phyloP scores from a whole-genome alignment of 2,888 invertebrate genomes.

The Selenia dentaria region DNA sequence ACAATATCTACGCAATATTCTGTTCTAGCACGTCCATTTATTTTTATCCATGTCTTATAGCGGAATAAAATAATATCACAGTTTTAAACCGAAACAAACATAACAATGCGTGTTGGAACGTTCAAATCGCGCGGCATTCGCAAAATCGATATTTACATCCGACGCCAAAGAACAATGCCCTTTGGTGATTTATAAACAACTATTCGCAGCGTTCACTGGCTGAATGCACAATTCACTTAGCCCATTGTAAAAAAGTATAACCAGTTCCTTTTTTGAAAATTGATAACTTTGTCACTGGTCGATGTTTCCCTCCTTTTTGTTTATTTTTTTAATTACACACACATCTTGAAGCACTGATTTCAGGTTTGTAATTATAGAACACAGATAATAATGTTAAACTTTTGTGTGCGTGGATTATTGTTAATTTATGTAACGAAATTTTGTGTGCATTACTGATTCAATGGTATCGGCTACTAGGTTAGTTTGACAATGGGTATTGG shows the following conservation, averaged over 20 bases:
- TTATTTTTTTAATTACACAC: constrained; percentile 15
- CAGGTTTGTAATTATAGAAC: background rate
- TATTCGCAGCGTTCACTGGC: constrained; percentile 21
- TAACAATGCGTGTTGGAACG: too few relatives aligned
- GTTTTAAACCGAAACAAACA: too few relatives aligned
- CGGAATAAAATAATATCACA: too few relatives aligned
- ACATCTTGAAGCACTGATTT: constrained; percentile 1
- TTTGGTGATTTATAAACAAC: constrained; percentile 36
- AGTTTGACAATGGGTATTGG: constrained; percentile 68
- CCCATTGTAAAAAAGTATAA: constrained; percentile 11
- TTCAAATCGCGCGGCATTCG: constrained; percentile 65
- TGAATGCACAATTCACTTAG: constrained; percentile 11
- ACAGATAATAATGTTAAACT: background rate
- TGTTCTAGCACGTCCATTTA: too few relatives aligned
- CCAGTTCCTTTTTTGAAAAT: constrained; percentile 12
- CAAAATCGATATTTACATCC: constrained; percentile 72
- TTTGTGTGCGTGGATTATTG: too few relatives aligned
- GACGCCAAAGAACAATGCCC: constrained; percentile 65
- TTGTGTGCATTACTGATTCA: constrained; percentile 46
- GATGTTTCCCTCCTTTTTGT: constrained; percentile 22
- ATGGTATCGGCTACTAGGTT: constrained; percentile 61
- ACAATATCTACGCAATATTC: too few relatives aligned
- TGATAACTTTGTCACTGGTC: constrained; percentile 4
- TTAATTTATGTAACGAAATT: constrained; percentile 19
- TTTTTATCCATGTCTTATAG: too few relatives aligned